Percentiles rank a stretch among this genome's conserved stretches.
Conservation (phyloP, 2,113 vertebrate species). For the Oplegnathus fasciatus region DNA sequence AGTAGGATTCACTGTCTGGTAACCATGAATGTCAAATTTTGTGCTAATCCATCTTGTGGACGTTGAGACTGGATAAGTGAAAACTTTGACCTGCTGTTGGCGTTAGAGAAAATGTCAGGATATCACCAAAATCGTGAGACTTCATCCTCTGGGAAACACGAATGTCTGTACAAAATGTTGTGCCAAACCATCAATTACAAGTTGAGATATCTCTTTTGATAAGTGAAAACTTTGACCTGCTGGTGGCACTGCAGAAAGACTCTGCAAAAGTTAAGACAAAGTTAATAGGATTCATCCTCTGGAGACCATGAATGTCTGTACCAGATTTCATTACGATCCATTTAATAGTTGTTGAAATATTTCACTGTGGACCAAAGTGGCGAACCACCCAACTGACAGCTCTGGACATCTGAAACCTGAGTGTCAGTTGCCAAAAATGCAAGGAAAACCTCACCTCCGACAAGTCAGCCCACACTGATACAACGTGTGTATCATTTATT, state of each 20-base stretch:
- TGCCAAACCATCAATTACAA: not conserved
- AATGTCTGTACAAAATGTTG: not conserved
- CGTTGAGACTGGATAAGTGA: too few species aligned
- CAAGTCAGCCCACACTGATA: constrained; percentile 23
- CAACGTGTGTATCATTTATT: constrained; percentile 21
- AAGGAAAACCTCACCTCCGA: constrained; percentile 30
- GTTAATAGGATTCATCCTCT: not conserved
- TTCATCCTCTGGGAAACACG: not conserved
- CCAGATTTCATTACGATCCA: too few species aligned
- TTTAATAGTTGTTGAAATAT: not conserved
- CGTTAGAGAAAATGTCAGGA: too few species aligned
- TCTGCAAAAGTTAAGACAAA: not conserved
- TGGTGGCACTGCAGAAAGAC: not conserved
- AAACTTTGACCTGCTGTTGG: too few species aligned
- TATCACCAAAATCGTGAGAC: too few species aligned
- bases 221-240: not conserved
- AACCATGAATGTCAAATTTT: not conserved
- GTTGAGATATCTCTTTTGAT: not conserved
- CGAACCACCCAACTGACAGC: not conserved
- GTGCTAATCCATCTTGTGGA: not conserved
- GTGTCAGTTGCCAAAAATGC: constrained; percentile 49
- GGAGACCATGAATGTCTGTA: too few species aligned
- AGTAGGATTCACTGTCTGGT: not conserved
- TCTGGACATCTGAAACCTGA: constrained; percentile 13
- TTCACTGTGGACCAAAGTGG: not conserved